Evolutionary conservation across 2,888 invertebrate genomes (phyloP).

Genomic region (Apomyelois bistriatella): DNA sequence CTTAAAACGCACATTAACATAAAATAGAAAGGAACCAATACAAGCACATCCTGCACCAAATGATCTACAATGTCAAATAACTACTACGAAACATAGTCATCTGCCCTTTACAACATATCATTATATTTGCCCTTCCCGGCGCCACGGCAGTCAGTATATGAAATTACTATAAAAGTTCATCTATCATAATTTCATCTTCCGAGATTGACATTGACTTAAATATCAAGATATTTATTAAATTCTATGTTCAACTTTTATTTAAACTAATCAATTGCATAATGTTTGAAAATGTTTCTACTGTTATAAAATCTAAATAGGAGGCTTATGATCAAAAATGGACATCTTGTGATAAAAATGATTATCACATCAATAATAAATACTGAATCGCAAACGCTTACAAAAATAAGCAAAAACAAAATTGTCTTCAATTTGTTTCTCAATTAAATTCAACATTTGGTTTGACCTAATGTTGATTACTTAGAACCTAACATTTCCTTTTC

Average conservation of each 20-base stretch:
- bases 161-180: neutral
- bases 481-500: neutral
- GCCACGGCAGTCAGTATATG: neutral
- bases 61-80: slow-evolving; percentile 10
- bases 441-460: neutral
- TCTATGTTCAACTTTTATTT: too few relatives aligned
- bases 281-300: too few relatives aligned
- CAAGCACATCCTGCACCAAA: neutral
- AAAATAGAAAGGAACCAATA: neutral
- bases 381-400: neutral
- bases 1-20: neutral
- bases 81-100: neutral
- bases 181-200: neutral
- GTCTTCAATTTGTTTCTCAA: neutral
- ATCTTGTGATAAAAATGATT: too few relatives aligned
- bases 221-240: too few relatives aligned
- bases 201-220: neutral
- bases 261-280: too few relatives aligned
- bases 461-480: neutral
- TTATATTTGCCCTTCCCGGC: slow-evolving; percentile 10
- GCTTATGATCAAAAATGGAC: too few relatives aligned
- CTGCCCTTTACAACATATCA: slow-evolving; percentile 11
- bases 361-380: neutral
- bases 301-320: too few relatives aligned
- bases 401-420: neutral